Evolutionary conservation across 30 jellyfish, hydroid and myxozoan species (phyloP).

Genomic region (Cassiopea xamachana): DNA sequence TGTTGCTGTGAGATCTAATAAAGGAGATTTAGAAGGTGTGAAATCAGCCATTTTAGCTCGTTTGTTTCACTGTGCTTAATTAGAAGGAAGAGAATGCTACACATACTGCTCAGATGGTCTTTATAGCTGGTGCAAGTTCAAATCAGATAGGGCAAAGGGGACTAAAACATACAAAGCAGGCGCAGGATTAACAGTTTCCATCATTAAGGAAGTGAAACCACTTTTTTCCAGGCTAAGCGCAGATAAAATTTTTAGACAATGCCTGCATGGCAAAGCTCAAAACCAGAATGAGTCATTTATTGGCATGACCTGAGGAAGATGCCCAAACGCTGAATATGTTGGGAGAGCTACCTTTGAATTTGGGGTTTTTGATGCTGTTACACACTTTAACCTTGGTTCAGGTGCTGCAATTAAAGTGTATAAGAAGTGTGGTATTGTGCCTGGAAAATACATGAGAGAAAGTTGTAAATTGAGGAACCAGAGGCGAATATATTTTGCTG

Average conservation of each 20-base stretch:
- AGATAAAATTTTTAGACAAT: slow-evolving; percentile 19
- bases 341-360: slow-evolving; percentile 1
- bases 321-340: slow-evolving; percentile 15
- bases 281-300: slow-evolving; percentile 47
- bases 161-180: slow-evolving; percentile 14
- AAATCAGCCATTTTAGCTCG: neutral
- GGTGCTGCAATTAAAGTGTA: neutral
- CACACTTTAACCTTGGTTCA: slow-evolving; percentile 45
- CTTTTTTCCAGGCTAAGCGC: slow-evolving; percentile 2
- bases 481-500: neutral
- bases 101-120: neutral
- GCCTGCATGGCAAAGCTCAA: slow-evolving; percentile 53
- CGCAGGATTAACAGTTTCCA: neutral
- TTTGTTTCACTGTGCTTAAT: neutral
- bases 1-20: slow-evolving; percentile 25
- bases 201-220: slow-evolving; percentile 8
- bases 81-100: neutral
- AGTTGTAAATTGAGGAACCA: neutral
- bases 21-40: neutral
- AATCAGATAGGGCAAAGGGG: slow-evolving; percentile 19
- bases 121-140: slow-evolving; percentile 26
- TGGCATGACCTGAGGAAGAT: slow-evolving; percentile 27
- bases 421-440: neutral
- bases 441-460: slow-evolving; percentile 5
- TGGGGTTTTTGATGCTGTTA: slow-evolving; percentile 63